These are phyloP conservation scores for Bombus polaris DNA, from an alignment of 1,140 invertebrate genomes.

Conservation along the genomic window DNA sequence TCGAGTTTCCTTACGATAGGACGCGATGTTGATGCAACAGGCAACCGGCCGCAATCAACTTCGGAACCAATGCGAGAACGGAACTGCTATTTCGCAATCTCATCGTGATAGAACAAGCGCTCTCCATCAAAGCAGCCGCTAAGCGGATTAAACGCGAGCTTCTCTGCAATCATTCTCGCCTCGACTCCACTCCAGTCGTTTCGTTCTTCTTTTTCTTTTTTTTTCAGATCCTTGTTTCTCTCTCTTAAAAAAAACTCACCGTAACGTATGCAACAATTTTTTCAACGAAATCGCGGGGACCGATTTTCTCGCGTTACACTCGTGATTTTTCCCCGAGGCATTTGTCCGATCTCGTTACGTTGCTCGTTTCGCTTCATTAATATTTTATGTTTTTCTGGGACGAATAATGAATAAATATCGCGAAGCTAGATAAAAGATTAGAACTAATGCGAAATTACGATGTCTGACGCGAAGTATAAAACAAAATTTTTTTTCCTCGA, in stretches of 20 bases:
- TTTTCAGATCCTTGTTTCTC: too few species aligned
- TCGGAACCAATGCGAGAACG: conserved; percentile 45
- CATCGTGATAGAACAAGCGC: conserved; percentile 17
- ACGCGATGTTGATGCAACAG: conserved; percentile 21
- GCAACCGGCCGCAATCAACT: conserved; percentile 22
- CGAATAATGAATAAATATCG: conserved; percentile 29
- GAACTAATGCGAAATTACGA: neutral
- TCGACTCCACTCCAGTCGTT: neutral
- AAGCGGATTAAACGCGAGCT: conserved; percentile 65
- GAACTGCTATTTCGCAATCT: conserved; percentile 64
- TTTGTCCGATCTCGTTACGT: conserved; percentile 48
- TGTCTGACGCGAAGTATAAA: neutral
- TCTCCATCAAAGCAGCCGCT: conserved; percentile 57
- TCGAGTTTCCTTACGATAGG: conserved; percentile 40
- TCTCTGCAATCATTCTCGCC: conserved; percentile 54
- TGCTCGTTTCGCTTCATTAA: conserved; percentile 24
- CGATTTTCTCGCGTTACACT: too few species aligned
- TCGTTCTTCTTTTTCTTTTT: neutral
- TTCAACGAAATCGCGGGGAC: too few species aligned
- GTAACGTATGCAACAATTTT: too few species aligned
- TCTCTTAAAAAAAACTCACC: neutral
- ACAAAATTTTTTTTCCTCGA: neutral
- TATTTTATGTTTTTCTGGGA: neutral
- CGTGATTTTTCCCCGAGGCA: neutral
- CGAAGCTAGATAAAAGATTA: neutral